Conservation (phyloP, 1,140 invertebrate genomes). For the Neelides sp. region DNA sequence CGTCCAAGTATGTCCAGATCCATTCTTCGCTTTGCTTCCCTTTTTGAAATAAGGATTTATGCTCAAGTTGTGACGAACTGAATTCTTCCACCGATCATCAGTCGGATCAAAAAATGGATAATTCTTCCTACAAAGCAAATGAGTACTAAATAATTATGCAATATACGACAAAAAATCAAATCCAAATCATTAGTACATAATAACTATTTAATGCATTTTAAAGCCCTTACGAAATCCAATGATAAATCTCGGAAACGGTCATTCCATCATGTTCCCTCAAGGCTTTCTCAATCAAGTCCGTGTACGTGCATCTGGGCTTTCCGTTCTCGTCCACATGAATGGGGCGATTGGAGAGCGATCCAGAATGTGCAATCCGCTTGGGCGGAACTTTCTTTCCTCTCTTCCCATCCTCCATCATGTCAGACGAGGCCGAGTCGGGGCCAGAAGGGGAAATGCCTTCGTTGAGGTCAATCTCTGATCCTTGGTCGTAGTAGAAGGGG, state of each 20-base stretch:
- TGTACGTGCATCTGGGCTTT: conserved; percentile 44
- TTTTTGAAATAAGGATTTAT: conserved; percentile 82
- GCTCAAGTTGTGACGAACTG: conserved; percentile 66
- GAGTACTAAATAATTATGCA: conserved; percentile 25
- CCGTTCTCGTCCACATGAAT: conserved; percentile 20
- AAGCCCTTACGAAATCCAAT: conserved; percentile 77
- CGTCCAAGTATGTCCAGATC: conserved; percentile 74
- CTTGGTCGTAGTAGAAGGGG: too few species aligned
- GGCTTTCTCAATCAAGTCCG: conserved; percentile 73
- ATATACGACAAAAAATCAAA: not conserved
- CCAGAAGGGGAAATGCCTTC: too few species aligned
- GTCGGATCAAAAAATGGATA: conserved; percentile 75
- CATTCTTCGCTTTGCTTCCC: conserved; percentile 64
- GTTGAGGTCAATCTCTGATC: too few species aligned
- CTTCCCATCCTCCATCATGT: too few species aligned
- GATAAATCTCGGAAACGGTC: conserved; percentile 78
- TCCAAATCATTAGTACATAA: not conserved
- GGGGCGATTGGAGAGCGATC: not conserved
- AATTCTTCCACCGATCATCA: conserved; percentile 82
- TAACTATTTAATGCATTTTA: not conserved
- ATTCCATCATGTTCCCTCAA: conserved; percentile 66
- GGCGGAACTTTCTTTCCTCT: too few species aligned
- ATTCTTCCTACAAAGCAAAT: too few species aligned
- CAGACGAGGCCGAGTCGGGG: too few species aligned
- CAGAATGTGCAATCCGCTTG: too few species aligned